Evolutionary conservation across 1,140 invertebrate species (phyloP).

Genomic region (Chymomyza costata): DNA sequence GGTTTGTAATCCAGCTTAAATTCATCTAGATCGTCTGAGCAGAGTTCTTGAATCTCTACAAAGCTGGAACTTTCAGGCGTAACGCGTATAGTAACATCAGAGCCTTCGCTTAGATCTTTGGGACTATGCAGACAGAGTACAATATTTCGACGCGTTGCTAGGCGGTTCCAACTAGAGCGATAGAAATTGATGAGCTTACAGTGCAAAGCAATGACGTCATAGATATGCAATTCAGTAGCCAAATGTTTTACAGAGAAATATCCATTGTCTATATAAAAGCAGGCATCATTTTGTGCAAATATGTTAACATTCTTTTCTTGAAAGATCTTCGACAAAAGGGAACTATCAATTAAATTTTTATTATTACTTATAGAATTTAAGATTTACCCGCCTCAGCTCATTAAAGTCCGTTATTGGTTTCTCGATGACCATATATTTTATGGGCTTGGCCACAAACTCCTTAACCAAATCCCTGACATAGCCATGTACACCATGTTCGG

Average conservation of each 20-base stretch:
- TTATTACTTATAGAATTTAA: neutral
- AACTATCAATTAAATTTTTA: neutral
- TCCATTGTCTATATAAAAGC: slow-evolving; percentile 62
- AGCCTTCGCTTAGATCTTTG: slow-evolving; percentile 18
- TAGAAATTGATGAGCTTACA: slow-evolving; percentile 46
- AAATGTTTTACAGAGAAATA: slow-evolving; percentile 64
- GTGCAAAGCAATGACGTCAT: slow-evolving; percentile 52
- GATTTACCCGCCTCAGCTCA: slow-evolving; percentile 48
- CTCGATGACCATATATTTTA: slow-evolving; percentile 45
- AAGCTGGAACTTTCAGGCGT: slow-evolving; percentile 56
- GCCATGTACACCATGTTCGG: slow-evolving; percentile 43
- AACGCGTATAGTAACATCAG: slow-evolving; percentile 35
- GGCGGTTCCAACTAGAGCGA: slow-evolving; percentile 57
- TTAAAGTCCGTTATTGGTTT: slow-evolving; percentile 47
- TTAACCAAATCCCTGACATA: slow-evolving; percentile 42
- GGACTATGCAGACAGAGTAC: slow-evolving; percentile 38
- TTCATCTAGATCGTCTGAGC: slow-evolving; percentile 38
- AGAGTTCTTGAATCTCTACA: slow-evolving; percentile 55
- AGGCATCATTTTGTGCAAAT: slow-evolving; percentile 58
- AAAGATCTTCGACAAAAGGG: slow-evolving; percentile 32
- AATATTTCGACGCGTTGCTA: slow-evolving; percentile 47
- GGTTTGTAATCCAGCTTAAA: slow-evolving; percentile 31
- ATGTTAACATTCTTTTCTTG: slow-evolving; percentile 56
- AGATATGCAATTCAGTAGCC: slow-evolving; percentile 52
- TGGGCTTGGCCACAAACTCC: slow-evolving; percentile 31